Evolutionary conservation across 2,113 vertebrate genomes (phyloP).

Genomic region (Globicephala melas): DNA sequence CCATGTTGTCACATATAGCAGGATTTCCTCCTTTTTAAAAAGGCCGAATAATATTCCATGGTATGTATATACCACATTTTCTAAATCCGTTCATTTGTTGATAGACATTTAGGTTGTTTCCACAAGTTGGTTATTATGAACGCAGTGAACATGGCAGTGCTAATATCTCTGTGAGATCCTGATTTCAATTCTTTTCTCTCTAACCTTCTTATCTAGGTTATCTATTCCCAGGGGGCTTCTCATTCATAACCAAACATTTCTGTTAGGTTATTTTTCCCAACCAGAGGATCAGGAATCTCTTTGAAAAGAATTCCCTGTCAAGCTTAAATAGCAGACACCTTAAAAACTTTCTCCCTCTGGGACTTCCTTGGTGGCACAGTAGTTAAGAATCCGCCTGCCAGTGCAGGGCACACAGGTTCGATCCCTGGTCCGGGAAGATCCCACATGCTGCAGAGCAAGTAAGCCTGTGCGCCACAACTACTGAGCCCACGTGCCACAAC

Average conservation of each 20-base stretch:
- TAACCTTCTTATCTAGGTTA: neutral
- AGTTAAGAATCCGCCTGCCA: no score
- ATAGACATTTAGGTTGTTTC: neutral
- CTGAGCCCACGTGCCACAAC: no score
- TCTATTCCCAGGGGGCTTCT: neutral
- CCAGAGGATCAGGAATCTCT: neutral
- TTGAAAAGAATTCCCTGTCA: slow-evolving; percentile 7
- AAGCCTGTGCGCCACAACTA: no score
- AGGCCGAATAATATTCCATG: neutral
- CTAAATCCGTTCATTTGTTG: neutral
- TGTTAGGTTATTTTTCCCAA: neutral
- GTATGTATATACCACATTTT: neutral
- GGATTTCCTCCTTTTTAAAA: neutral
- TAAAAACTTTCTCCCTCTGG: neutral
- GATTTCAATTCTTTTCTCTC: neutral
- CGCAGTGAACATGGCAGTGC: neutral
- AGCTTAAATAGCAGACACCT: neutral
- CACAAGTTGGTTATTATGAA: neutral
- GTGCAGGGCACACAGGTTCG: no score
- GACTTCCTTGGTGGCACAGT: no score
- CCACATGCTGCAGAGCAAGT: no score
- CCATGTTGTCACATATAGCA: neutral
- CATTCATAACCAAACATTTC: neutral
- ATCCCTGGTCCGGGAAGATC: no score
- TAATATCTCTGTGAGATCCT: neutral